A percentile compares a stretch with the other conserved stretches of the same genome.
Conservation (phyloP, 2,888 invertebrate species). For the Prenolepis imparis region DNA sequence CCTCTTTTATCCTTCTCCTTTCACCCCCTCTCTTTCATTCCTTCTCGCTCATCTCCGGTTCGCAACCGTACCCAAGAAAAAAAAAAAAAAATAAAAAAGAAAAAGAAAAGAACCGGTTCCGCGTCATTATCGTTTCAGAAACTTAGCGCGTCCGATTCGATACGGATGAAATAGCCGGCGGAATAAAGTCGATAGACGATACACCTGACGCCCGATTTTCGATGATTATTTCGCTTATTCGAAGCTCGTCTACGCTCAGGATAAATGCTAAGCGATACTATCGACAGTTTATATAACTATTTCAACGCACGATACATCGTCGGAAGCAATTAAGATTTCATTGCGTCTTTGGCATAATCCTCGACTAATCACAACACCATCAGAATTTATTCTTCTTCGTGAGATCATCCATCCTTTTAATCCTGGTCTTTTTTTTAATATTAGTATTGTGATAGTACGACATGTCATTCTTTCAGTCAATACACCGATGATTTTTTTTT, state of each 20-base stretch:
- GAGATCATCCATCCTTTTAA: neutral
- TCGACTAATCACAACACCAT: conserved; percentile 2
- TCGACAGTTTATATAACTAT: conserved; percentile 28
- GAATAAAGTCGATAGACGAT: conserved; percentile 30
- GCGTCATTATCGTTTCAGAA: conserved; percentile 53
- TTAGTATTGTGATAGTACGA: neutral
- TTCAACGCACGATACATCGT: conserved; percentile 34
- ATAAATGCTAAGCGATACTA: conserved; percentile 22
- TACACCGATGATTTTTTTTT: neutral
- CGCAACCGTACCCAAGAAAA: conserved; percentile 29
- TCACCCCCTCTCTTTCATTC: neutral
- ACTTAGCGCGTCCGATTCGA: conserved; percentile 48
- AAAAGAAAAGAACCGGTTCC: conserved; percentile 39
- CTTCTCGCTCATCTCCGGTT: neutral
- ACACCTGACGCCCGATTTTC: conserved; percentile 36
- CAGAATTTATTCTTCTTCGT: conserved; percentile 2
- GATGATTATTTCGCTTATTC: conserved; percentile 45
- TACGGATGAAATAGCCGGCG: conserved; percentile 32
- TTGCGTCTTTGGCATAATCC: conserved; percentile 3
- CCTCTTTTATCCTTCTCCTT: conserved; percentile 3
- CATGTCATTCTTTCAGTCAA: neutral
- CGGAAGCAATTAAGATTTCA: conserved; percentile 51
- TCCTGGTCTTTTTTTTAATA: neutral
- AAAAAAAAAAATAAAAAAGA: neutral
- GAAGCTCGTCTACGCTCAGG: neutral